phyloP scores from a whole-genome alignment of 2,113 vertebrate species.

The Miniopterus natalensis region DNA sequence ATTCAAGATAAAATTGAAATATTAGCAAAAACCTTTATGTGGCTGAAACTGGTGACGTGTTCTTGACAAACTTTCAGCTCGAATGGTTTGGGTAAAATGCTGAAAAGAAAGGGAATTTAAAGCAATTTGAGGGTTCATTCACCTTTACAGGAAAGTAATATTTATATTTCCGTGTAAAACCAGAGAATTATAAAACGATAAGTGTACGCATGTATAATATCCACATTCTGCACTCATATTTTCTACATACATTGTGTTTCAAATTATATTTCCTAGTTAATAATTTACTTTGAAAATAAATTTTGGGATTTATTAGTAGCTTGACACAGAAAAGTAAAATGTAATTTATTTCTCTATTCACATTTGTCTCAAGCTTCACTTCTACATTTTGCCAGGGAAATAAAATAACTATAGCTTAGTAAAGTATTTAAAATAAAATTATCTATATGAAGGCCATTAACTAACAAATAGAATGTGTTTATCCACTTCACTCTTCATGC shows the following conservation, averaged over 20 bases:
- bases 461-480: neutral
- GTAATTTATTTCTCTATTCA: neutral
- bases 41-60: neutral
- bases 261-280: neutral
- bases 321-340: neutral
- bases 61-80: neutral
- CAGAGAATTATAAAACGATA: neutral
- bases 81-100: neutral
- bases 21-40: neutral
- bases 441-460: neutral
- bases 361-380: neutral
- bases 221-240: neutral
- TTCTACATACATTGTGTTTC: neutral
- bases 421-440: constrained; percentile 32
- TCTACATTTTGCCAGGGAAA: constrained; percentile 2
- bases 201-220: neutral
- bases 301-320: neutral
- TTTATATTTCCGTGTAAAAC: neutral
- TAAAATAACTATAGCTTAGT: neutral
- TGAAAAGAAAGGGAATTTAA: neutral
- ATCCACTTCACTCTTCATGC: neutral
- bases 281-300: constrained; percentile 1
- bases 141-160: neutral
- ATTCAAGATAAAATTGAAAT: constrained; percentile 39
- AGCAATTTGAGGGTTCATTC: neutral